A percentile compares a stretch with the other conserved stretches of the same genome.
Evolutionary conservation across 2,888 invertebrate species (phyloP).

Genomic region (Acronicta psi): DNA sequence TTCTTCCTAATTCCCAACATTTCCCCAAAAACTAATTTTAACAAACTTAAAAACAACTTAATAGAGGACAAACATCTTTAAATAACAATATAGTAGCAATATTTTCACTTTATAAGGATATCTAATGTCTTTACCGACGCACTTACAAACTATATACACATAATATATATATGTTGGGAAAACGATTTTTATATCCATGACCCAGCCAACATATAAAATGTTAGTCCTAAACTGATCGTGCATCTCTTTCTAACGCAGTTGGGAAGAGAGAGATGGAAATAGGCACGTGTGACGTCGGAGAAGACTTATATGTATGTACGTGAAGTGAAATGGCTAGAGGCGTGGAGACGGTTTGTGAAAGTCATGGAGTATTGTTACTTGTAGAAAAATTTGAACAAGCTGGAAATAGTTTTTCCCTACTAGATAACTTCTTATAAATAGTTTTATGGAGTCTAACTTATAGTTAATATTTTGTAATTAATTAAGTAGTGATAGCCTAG

Average conservation of each 20-base stretch:
- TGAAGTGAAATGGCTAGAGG: slow-evolving; percentile 65
- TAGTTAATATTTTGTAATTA: too few relatives aligned
- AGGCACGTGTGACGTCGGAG: slow-evolving; percentile 82
- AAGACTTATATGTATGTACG: slow-evolving; percentile 77
- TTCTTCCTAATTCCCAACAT: too few relatives aligned
- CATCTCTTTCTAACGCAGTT: slow-evolving; percentile 69
- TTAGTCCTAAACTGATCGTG: slow-evolving; percentile 83
- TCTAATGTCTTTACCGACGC: slow-evolving; percentile 76
- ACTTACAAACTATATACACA: slow-evolving; percentile 65
- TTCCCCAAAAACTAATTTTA: background rate
- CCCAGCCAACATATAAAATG: slow-evolving; percentile 89
- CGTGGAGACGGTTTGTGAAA: slow-evolving; percentile 65
- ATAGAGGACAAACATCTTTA: slow-evolving; percentile 63
- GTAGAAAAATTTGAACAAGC: background rate
- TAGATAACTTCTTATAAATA: too few relatives aligned
- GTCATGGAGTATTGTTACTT: slow-evolving; percentile 2
- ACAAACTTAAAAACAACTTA: slow-evolving; percentile 19
- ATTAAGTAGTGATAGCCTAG: too few relatives aligned
- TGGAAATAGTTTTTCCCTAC: too few relatives aligned
- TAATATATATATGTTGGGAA: slow-evolving; percentile 77
- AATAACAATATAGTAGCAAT: slow-evolving; percentile 73
- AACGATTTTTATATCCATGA: slow-evolving; percentile 89
- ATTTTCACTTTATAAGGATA: slow-evolving; percentile 83
- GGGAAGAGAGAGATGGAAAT: slow-evolving; percentile 70
- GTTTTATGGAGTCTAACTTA: too few relatives aligned